Evolutionary conservation across 2,888 invertebrate species (phyloP), one percentile per base, ranked within the genome.

Genomic region (Netelia virgata): DNA sequence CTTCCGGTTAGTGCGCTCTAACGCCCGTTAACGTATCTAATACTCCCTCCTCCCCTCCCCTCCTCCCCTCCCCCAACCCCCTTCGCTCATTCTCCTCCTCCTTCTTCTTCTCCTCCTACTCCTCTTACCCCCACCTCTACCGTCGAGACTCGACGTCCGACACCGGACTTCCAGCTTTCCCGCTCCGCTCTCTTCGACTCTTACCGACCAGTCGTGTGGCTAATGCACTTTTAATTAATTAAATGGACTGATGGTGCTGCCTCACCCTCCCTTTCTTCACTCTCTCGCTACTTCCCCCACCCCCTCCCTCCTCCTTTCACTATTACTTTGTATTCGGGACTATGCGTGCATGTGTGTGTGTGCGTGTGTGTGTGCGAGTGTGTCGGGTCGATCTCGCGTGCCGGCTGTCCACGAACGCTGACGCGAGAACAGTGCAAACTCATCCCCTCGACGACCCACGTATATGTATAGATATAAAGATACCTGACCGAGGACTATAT

Each of bases 201-300:
- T 73, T 18, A 20, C 69, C 28, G 72, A 8, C 57, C 50, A 73
- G 79, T 75, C 75, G 79, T 88, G 88, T 83, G 87, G 91, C 92
- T 93, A 93, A 93, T 93, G 93, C 93, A 93, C 92, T 93, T 93
- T 93, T 93, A 93, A 93, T 93, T 93, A 93, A 93, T 93, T 93
- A 93, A 93, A 93, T 92, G 93, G 92, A 90, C 90, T 91, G 91
- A 92, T 91, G 90, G 91, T 83, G 87, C 86, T 85, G 90, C 88
- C 88, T 88, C 86, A 83, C 88, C 87, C 88, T 70, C 78, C 63
- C 9, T 28, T 55, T 64, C 8, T 23, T 20, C 63, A 6, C 28
- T 81, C 79, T 69, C 81, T 79, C 72, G 69, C 66, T 59, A n/a
- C 59, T 69, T 18, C 36, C 84, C 75, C 53, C 28, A 28, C 28